Percentiles rank a stretch among this genome's conserved stretches.
Conservation (phyloP, 2,888 invertebrate species). For the Eulithis prunata region DNA sequence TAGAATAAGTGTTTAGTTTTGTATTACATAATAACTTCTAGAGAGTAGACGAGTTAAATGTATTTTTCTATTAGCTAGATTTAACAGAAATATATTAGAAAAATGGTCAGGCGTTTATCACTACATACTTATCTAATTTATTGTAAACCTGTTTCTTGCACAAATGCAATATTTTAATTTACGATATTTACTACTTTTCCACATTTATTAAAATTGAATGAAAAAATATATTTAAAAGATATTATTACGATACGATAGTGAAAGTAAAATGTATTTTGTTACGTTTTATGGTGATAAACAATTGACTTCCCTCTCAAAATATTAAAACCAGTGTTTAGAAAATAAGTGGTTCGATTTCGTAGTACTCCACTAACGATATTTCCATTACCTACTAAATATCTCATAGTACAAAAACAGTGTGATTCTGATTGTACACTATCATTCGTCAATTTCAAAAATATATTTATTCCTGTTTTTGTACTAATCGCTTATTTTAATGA, state of each 20-base stretch:
- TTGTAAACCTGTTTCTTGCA: background rate
- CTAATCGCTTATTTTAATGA: constrained; percentile 46
- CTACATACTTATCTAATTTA: background rate
- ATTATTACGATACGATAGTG: background rate
- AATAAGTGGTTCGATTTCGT: constrained; percentile 15
- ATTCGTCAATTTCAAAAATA: constrained; percentile 14
- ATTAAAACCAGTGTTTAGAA: constrained; percentile 38
- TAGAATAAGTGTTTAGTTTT: constrained; percentile 77
- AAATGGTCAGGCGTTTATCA: constrained; percentile 19
- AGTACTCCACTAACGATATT: constrained; percentile 5
- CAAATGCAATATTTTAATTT: background rate
- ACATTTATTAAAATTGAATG: no score
- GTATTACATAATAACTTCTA: constrained; percentile 61
- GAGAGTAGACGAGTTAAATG: constrained; percentile 52
- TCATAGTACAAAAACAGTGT: constrained; percentile 45
- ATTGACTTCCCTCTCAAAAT: constrained; percentile 24
- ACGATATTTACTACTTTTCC: no score
- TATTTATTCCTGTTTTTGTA: constrained; percentile 47
- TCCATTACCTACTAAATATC: constrained; percentile 18
- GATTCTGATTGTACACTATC: constrained; percentile 34
- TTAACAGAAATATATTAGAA: constrained; percentile 6
- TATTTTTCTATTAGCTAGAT: constrained; percentile 57
- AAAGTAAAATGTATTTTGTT: background rate
- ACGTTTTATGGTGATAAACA: constrained; percentile 37
- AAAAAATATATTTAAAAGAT: background rate